Evolutionary conservation across 1,140 invertebrate species (phyloP), one percentile per base, ranked within the genome.

Genomic region (Reticulitermes speratus): DNA sequence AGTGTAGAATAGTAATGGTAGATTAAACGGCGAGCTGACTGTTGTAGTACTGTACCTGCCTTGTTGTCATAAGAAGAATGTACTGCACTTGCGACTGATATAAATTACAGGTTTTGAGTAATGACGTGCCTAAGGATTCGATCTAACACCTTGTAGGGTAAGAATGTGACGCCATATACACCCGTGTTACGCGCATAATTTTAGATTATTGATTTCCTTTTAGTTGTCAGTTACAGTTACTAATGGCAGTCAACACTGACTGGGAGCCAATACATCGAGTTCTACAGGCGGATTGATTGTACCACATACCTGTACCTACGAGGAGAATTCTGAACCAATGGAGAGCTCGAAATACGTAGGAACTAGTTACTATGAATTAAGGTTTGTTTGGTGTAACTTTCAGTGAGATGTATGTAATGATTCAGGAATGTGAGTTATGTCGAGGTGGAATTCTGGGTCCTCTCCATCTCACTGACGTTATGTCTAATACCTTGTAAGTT

Each of bases 171-270:
- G 52, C 19, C 19, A 5, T 55, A 19, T 55, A 16, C 52, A 55
- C 52, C 14, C 14, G 19, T 16, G 16, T 19, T 55, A 55, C 25
- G 9, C 25, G 59, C 65, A 6, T 16, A n/a, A 75, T 75, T 75
- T 75, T 30, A 30, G 65, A 30, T 75, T 75, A 75, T 75, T 75
- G 65, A 75, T 75, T 75, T 75, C 25, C 65, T 65, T 75, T 75
- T n/a, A 30, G 65, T 30, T 75, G 25, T 75, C 52, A 48, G 48
- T 48, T 12, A 65, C 52, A 48, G 48, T 48, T 12, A 65, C 21
- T 65, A 75, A 30, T 8, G n/a, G n/a, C 14, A 59, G 55, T 7
- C 25, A 75, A 75, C 30, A 7, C 25, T 11, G 65, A 7, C 25
- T 11, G 65, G 7, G 8, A 30, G 65, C 8, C 25, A 30, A 75